These are phyloP conservation scores for Haemorhous mexicanus DNA, from an alignment of 2,113 vertebrate genomes.

Conservation along the genomic window DNA sequence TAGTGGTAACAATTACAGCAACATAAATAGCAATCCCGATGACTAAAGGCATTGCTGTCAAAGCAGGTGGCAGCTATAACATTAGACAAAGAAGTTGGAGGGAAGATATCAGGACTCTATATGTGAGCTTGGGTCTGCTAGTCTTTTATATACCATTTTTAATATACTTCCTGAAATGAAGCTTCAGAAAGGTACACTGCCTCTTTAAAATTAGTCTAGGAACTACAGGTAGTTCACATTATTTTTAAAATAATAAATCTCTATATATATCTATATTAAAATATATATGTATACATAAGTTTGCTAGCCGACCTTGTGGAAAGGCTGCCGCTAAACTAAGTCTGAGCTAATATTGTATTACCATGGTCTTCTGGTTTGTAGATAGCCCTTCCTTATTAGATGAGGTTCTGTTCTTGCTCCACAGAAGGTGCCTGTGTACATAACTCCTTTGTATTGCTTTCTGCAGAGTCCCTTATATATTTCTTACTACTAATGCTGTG, in stretches of 20 bases:
- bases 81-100: neutral
- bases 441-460: constrained; percentile 57
- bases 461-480: constrained; percentile 64
- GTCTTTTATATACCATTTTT: constrained; percentile 67
- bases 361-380: constrained; percentile 63
- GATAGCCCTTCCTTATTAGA: constrained; percentile 60
- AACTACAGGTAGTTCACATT: constrained; percentile 70
- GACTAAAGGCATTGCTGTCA: constrained; percentile 52
- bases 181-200: constrained; percentile 66
- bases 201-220: constrained; percentile 69
- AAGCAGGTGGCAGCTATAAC: constrained; percentile 56
- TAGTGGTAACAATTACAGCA: constrained; percentile 70
- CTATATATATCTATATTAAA: constrained; percentile 68
- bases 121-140: constrained; percentile 36
- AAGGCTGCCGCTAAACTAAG: constrained; percentile 49
- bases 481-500: constrained; percentile 66
- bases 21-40: constrained; percentile 68
- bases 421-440: constrained; percentile 54
- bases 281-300: constrained; percentile 65
- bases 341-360: constrained; percentile 67
- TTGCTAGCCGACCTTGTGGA: constrained; percentile 37
- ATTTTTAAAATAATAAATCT: constrained; percentile 71
- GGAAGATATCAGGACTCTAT: neutral
- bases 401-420: constrained; percentile 49
- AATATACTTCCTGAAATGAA: constrained; percentile 68